Evolutionary conservation across 1,140 invertebrate species (phyloP), one percentile per base, ranked within the genome.

Genomic region (Leucophenga varia): DNA sequence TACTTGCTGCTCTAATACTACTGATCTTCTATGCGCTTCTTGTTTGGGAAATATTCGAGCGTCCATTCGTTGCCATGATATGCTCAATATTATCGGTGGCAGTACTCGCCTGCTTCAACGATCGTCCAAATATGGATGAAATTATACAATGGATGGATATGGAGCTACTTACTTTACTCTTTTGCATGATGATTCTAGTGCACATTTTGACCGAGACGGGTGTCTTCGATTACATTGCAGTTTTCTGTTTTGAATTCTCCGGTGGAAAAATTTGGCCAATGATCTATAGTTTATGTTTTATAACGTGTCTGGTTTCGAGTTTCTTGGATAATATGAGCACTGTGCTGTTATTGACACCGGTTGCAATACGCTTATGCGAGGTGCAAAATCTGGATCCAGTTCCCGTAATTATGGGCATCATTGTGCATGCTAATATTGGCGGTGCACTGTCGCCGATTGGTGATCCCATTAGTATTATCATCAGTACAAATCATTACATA

Each of bases 111-210:
- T 70, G 78, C 2, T 76, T 88, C 18, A 80, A 86, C 58, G 81
- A 87, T 80, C 80, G 86, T 49, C 89, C 89, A 14, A 82, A 81
- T 32, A 80, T 88, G 69, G 72, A 76, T 8, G 84, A 87, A 61
- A 77, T 92, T 21, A 80, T 90, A 3, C 81, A 82, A 3, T 92
- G 89, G 89, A 82, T 91, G 43, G 88, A 91, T 52, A 79, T 88
- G 42, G 89, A 92, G 61, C 88, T 89, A 1, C 59, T 91, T 2
- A 76, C 87, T n/a, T 63, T 92, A 10, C 74, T 92, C 3, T 91
- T 91, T 65, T 86, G 87, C 3, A 92, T 92, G 89, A 92, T 92
- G 89, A 80, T 89, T 2, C 65, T 91, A 3, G 89, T 92, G 0
- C 82, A 85, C 0, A 84, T 91, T 40, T 77, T 92, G 1, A 85